Conservation (phyloP, 64 coral and sea anemone genomes). For the Dendronephthya gigantea region DNA sequence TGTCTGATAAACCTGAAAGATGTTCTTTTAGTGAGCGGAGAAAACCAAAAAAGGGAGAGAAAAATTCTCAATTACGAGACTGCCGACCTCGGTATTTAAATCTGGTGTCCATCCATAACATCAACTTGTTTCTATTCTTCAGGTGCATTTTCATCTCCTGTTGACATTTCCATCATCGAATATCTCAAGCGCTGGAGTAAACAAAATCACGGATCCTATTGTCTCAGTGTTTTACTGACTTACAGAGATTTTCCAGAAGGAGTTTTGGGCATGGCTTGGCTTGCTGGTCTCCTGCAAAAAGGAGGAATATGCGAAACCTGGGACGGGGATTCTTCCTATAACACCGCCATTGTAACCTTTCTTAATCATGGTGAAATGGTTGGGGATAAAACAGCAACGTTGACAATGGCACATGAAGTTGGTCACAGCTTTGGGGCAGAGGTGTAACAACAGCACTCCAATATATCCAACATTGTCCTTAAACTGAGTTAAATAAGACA, state of each 20-base stretch:
- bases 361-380: slow-evolving; percentile 46
- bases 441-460: too few relatives aligned
- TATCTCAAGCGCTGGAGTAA: slow-evolving; percentile 74
- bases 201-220: slow-evolving; percentile 53
- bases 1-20: too few relatives aligned
- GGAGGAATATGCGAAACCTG: slow-evolving; percentile 67
- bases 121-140: background rate
- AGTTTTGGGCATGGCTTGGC: slow-evolving; percentile 67
- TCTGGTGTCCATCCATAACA: too few relatives aligned
- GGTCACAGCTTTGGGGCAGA: slow-evolving; percentile 78
- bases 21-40: too few relatives aligned
- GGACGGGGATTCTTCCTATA: slow-evolving; percentile 28
- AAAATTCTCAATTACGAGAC: too few relatives aligned
- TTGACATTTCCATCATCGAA: slow-evolving; percentile 17
- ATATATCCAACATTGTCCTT: too few relatives aligned
- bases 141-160: slow-evolving; percentile 38
- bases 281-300: background rate
- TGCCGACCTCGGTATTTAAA: too few relatives aligned
- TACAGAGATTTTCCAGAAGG: slow-evolving; percentile 56
- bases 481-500: too few relatives aligned
- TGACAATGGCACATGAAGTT: slow-evolving; percentile 66
- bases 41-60: too few relatives aligned
- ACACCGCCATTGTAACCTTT: slow-evolving; percentile 48
- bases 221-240: slow-evolving; percentile 67
- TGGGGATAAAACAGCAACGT: slow-evolving; percentile 36